Evolutionary conservation across 1,140 invertebrate genomes (phyloP).

Genomic region (Ceratoteleas bidentatus): DNA sequence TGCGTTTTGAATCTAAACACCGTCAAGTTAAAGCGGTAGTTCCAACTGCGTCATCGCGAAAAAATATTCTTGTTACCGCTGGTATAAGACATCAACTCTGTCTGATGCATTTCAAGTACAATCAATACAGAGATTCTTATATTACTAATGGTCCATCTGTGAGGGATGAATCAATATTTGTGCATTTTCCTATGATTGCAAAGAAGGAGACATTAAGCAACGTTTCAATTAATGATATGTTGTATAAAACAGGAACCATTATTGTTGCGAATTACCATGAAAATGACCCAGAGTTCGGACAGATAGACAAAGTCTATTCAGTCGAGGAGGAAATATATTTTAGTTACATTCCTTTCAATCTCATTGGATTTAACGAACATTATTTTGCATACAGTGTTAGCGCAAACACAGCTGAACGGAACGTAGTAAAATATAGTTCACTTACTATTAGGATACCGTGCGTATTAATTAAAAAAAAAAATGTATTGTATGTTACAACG

Average conservation of each 20-base stretch:
- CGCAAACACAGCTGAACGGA: neutral
- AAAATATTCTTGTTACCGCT: conserved; percentile 2
- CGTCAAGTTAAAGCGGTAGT: conserved; percentile 8
- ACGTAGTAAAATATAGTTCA: conserved; percentile 5
- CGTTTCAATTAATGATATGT: conserved; percentile 28
- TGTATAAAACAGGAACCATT: conserved; percentile 7
- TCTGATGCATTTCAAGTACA: neutral
- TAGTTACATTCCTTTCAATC: conserved; percentile 8
- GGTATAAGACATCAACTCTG: conserved; percentile 6
- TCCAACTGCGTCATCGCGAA: conserved; percentile 1
- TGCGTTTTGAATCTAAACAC: conserved; percentile 30
- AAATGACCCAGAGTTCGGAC: conserved; percentile 14
- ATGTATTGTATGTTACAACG: neutral
- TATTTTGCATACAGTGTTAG: conserved; percentile 21
- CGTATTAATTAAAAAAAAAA: neutral
- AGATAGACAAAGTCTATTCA: conserved; percentile 14
- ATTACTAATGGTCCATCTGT: neutral
- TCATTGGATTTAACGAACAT: conserved; percentile 26
- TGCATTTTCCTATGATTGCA: neutral
- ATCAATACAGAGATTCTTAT: conserved; percentile 5
- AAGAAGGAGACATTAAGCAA: conserved; percentile 11
- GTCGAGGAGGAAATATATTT: conserved; percentile 13
- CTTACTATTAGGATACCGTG: conserved; percentile 3
- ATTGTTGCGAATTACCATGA: conserved; percentile 8
- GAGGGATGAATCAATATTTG: neutral